Percentiles rank a stretch among this genome's conserved stretches.
phyloP scores from a whole-genome alignment of 2,113 vertebrate genomes.

The Mystacornis crossleyi region DNA sequence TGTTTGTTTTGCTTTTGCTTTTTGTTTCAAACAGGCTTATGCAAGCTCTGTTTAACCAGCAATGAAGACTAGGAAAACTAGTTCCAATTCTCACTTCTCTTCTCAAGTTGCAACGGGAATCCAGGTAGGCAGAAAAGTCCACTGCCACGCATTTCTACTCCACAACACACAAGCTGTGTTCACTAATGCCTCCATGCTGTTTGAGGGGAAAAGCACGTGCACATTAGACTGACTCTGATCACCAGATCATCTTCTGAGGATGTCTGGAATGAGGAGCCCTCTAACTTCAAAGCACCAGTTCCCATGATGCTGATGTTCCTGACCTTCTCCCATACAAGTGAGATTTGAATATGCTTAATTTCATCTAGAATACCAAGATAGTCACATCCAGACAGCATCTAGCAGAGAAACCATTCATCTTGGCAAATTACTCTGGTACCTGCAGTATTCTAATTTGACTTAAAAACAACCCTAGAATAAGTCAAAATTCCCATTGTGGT shows the following conservation, averaged over 20 bases:
- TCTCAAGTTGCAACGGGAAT: not conserved
- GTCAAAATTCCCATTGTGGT: not conserved
- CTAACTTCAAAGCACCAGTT: not conserved
- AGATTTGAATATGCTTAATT: not conserved
- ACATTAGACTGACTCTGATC: not conserved
- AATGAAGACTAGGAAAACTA: not conserved
- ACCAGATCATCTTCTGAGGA: not conserved
- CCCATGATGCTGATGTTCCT: not conserved
- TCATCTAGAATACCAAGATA: not conserved
- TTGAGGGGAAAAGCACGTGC: not conserved
- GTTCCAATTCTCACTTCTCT: not conserved
- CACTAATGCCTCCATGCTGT: not conserved
- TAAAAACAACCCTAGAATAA: not conserved
- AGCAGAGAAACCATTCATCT: not conserved
- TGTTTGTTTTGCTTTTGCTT: too few species aligned
- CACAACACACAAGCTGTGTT: not conserved
- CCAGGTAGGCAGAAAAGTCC: not conserved
- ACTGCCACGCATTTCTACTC: not conserved
- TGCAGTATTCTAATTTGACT: not conserved
- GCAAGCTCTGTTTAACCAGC: not conserved
- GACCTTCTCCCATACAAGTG: not conserved
- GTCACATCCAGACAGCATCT: not conserved
- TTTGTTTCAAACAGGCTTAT: not conserved
- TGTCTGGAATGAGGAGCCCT: not conserved
- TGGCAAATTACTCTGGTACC: not conserved